Evolutionary conservation across 2,113 vertebrate species (phyloP).

Genomic region (Spermophilus dauricus): DNA sequence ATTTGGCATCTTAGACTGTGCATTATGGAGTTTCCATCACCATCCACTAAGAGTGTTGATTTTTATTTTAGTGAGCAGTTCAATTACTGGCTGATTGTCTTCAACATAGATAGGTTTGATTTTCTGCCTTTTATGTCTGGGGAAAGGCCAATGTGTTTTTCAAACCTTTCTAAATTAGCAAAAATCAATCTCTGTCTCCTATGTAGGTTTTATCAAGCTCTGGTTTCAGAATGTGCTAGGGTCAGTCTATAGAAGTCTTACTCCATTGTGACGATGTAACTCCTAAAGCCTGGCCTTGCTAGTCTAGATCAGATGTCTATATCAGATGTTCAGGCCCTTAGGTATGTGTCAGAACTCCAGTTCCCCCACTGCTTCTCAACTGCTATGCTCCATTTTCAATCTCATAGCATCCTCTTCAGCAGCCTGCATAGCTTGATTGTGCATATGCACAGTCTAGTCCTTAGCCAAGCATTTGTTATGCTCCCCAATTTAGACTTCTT

Average conservation of each 20-base stretch:
- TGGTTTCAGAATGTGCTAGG: not conserved
- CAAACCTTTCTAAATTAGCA: not conserved
- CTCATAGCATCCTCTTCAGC: not conserved
- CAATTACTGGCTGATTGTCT: not conserved
- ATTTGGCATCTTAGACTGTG: not conserved
- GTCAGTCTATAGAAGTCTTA: not conserved
- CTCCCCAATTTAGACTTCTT: not conserved
- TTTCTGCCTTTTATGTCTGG: not conserved
- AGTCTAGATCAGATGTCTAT: not conserved
- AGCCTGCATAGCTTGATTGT: not conserved
- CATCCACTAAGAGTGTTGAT: not conserved
- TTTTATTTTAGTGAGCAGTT: not conserved
- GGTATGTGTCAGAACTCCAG: not conserved
- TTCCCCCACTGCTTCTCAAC: not conserved
- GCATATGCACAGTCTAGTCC: too few species aligned
- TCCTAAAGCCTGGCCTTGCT: fast-evolving
- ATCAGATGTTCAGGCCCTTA: not conserved
- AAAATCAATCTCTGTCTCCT: not conserved
- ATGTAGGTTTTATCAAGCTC: not conserved
- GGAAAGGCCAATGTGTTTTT: not conserved
- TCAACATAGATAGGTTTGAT: not conserved
- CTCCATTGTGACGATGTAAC: not conserved
- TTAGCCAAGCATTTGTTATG: too few species aligned
- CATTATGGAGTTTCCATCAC: not conserved
- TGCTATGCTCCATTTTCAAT: not conserved